Evolutionary conservation across 2,113 vertebrate species (phyloP).

Genomic region (Amphiprion percula): DNA sequence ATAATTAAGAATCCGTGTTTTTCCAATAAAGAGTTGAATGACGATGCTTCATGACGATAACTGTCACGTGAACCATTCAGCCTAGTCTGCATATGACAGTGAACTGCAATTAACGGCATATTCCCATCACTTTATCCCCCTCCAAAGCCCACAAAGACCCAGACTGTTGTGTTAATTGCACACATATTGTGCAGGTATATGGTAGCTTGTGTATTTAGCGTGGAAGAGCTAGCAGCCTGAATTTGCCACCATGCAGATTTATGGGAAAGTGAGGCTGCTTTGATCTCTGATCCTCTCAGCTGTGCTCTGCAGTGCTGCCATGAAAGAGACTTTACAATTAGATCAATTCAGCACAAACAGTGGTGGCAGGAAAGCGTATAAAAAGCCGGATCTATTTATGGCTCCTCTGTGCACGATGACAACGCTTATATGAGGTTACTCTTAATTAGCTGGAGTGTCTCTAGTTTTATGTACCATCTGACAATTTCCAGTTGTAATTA

Average conservation of each 20-base stretch:
- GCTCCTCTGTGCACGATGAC: constrained; percentile 37
- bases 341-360: constrained; percentile 68
- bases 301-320: constrained; percentile 32
- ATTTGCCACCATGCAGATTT: constrained; percentile 44
- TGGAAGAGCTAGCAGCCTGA: neutral
- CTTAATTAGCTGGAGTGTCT: constrained; percentile 57
- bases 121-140: neutral
- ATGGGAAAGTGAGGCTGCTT: constrained; percentile 38
- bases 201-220: constrained; percentile 4
- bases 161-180: neutral
- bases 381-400: constrained; percentile 47
- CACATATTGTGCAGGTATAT: constrained; percentile 1
- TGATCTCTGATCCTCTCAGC: constrained; percentile 51
- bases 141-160: neutral
- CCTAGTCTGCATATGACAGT: neutral
- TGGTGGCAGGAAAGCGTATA: constrained; percentile 33
- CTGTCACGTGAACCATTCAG: neutral
- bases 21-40: neutral
- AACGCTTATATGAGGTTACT: constrained; percentile 37
- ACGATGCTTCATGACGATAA: neutral
- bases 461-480: constrained; percentile 41
- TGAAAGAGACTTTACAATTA: constrained; percentile 75
- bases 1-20: neutral
- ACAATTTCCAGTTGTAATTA: constrained; percentile 57
- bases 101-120: neutral